Evolutionary conservation across 1,140 invertebrate genomes (phyloP), one percentile per base, ranked within the genome.

Genomic region (Trichonephila clavipes): DNA sequence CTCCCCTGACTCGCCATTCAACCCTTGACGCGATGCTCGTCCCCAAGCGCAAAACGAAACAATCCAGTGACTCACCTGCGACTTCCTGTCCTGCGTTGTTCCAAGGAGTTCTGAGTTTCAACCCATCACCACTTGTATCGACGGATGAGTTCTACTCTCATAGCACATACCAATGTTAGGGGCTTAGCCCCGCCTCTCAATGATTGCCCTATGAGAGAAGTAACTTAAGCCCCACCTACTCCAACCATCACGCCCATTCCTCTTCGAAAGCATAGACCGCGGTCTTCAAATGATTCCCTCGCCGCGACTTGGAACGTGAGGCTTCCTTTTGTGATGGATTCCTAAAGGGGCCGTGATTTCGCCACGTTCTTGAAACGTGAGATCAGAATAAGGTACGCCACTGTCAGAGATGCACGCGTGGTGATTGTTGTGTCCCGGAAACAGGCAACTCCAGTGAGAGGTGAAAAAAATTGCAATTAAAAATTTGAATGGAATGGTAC

Each of bases 41-140:
- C 83, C 83, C 83, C 40, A 92, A 77, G 66, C 58, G 40, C 83
- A 87, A 92, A 87, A 92, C 16, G 66, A 87, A 87, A 92, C 62
- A 72, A 58, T 87, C 82, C 44, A 87, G 91, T 59, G 40, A 92
- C 91, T 92, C 91, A 92, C 91, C 91, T 87, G 59, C 61, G 82
- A 58, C 72, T 90, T 58, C 69, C 69, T 40, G 40, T 59, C 83
- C 40, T 81, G 89, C 44, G 89, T 82, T 90, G 82, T 87, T 92
- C 40, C 61, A 34, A 40, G 61, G 21, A 92, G 61, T 72, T 58
- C 59, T 85, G 62, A 61, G 83, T 61, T 72, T 72, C 83, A 83
- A 77, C 34, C 91, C 91, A 92, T 87, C 82, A 86, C 82, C 82
- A n/a, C 64, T 64, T 58, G 24, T 81, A 82, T 77, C 88, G 24